These are phyloP conservation scores for Drosophila infuscata DNA, from an alignment of 2,888 invertebrate genomes.

Conservation along the genomic window DNA sequence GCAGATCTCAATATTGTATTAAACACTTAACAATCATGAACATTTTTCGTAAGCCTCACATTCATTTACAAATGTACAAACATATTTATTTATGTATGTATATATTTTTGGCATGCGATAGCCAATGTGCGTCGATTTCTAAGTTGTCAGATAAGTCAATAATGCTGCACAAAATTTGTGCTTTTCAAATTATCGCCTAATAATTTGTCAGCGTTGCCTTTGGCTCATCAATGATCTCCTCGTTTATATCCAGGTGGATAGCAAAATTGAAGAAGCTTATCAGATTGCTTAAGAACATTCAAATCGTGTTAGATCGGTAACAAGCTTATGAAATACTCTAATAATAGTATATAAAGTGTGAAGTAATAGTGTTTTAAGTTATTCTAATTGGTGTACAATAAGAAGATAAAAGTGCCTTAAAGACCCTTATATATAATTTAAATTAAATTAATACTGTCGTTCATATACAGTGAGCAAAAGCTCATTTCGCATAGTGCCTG, in stretches of 20 bases:
- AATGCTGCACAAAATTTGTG: constrained; percentile 35
- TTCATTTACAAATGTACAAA: not conserved
- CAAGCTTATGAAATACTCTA: too few species aligned
- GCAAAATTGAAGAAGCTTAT: not conserved
- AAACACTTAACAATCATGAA: constrained; percentile 26
- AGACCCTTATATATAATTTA: too few species aligned
- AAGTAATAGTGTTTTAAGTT: too few species aligned
- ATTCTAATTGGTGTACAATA: too few species aligned
- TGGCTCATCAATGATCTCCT: not conserved
- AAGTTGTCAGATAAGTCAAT: constrained; percentile 1
- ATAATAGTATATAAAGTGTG: too few species aligned
- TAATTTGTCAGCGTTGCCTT: too few species aligned
- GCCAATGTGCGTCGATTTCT: constrained; percentile 32
- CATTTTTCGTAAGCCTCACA: not conserved
- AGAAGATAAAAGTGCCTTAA: too few species aligned
- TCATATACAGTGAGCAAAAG: too few species aligned
- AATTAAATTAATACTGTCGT: too few species aligned
- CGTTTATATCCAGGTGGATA: not conserved
- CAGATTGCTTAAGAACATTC: too few species aligned
- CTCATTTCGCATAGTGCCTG: too few species aligned
- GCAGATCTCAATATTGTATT: constrained; percentile 24
- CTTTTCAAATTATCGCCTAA: constrained; percentile 3
- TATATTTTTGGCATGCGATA: constrained; percentile 29
- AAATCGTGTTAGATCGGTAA: not conserved
- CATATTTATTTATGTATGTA: constrained; percentile 8